Base-by-base conservation (phyloP, 2,113 vertebrate species). In the Aviceda subcristata region DNA sequence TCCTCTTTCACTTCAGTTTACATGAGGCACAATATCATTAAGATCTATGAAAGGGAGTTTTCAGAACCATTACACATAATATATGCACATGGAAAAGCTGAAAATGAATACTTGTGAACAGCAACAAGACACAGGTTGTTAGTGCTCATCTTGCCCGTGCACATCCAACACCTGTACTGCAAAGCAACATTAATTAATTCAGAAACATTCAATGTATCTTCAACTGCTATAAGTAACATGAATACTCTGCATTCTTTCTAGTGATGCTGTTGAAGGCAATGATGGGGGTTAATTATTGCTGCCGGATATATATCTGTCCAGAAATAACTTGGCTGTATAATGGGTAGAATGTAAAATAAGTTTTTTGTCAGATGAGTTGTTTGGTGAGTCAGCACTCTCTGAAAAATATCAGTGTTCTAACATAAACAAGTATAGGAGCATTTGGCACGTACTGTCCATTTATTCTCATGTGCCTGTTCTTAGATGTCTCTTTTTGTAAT, bases 91-190 rank as follows among this genome's bases (percentile, higher is more conserved):
- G 51, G 30, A 10, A 81, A 92, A 72, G 68, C 57, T 86, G 48
- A 73, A 87, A 91, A 87, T 89, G 36, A 96, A 34, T 68, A 57
- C 46, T 81, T 94, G 66, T 88, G 78, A 94, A 71, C 62, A 92
- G 77, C 34, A 88, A 76, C 27, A 79, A 76, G 59, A 53, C 43
- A 73, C 7, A 20, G 22, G 48, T 57, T 89, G 53, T 76, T 68
- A 79, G 23, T 62, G n/a, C n/a, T 96, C 46, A 27, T 85, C 69
- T 90, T 85, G 45, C 59, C 63, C 4, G 0, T 81, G 71, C 22
- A 64, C 60, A 90, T 53, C 32, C 67, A 90, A 46, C 53, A 90
- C 51, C 74, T 83, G 36, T 29, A 86, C 56, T 91, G 68, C 55
- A 89, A 76, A 90, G 22, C 29, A 91, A 36, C 16, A 19, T 38